phyloP scores from a whole-genome alignment of 1,140 invertebrate species.

The Drosophila navojoa region DNA sequence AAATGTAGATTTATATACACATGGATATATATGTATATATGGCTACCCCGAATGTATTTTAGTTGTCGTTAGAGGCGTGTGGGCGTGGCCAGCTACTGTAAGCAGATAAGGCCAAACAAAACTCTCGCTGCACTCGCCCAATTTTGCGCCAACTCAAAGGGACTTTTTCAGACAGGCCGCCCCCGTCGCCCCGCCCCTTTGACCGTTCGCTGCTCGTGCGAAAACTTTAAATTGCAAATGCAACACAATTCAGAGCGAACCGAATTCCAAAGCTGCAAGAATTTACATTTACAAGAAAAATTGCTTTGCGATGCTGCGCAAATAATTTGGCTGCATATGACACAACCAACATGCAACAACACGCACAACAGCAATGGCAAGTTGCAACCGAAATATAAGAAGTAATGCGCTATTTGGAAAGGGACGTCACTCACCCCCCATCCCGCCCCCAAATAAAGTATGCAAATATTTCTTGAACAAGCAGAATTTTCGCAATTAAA shows the following conservation, averaged over 20 bases:
- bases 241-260: constrained; percentile 41
- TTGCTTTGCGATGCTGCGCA: constrained; percentile 34
- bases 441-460: not conserved
- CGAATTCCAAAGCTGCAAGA: constrained; percentile 43
- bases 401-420: not conserved
- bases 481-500: constrained; percentile 1
- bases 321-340: constrained; percentile 48
- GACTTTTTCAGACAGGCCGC: constrained; percentile 15
- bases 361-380: not conserved
- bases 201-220: constrained; percentile 11
- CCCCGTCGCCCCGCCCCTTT: not conserved
- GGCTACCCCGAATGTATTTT: constrained; percentile 3
- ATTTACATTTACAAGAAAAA: constrained; percentile 50
- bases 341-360: constrained; percentile 16
- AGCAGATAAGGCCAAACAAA: constrained; percentile 48
- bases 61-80: not conserved
- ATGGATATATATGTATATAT: constrained; percentile 20
- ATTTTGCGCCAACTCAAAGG: constrained; percentile 39
- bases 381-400: not conserved
- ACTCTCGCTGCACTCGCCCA: constrained; percentile 36
- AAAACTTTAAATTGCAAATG: constrained; percentile 57
- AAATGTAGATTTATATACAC: constrained; percentile 42
- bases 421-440: not conserved
- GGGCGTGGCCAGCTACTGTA: constrained; percentile 7
- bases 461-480: constrained; percentile 4